Percentiles rank a stretch among this genome's conserved stretches.
Evolutionary conservation across 2,113 vertebrate species (phyloP).

Genomic region (Melanerpes formicivorus): DNA sequence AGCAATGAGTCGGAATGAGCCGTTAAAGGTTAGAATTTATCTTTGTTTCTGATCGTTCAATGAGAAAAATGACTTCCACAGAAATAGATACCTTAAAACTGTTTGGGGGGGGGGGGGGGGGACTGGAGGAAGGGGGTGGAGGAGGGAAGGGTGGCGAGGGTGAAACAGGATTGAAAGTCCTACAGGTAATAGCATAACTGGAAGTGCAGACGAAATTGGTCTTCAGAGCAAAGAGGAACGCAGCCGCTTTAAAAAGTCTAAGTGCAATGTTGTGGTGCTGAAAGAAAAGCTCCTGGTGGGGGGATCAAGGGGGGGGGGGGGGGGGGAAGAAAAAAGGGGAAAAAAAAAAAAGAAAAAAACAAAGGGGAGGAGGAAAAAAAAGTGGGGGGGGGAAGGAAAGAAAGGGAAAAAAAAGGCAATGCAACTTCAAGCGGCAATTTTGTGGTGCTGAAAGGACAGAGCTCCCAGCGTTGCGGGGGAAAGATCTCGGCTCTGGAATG

Average conservation of each 20-base stretch:
- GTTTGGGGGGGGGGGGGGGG: slow-evolving; percentile 45
- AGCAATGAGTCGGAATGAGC: slow-evolving; percentile 89
- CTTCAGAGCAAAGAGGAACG: slow-evolving; percentile 85
- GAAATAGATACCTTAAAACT: slow-evolving; percentile 83
- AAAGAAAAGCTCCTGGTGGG: slow-evolving; percentile 84
- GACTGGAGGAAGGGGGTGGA: too few relatives aligned
- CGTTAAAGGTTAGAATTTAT: slow-evolving; percentile 88
- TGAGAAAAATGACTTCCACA: slow-evolving; percentile 87
- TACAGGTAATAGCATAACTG: slow-evolving; percentile 83
- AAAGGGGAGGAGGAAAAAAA: slow-evolving; percentile 52
- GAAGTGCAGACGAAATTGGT: slow-evolving; percentile 83
- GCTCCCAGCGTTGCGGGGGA: slow-evolving; percentile 83
- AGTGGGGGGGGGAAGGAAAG: slow-evolving; percentile 12
- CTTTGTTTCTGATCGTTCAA: slow-evolving; percentile 86
- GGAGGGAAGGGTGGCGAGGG: slow-evolving; percentile 70
- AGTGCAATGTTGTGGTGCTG: slow-evolving; percentile 85
- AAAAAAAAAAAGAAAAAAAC: not conserved
- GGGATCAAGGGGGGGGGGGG: not conserved
- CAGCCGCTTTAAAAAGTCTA: slow-evolving; percentile 84
- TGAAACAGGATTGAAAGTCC: slow-evolving; percentile 81
- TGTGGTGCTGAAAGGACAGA: slow-evolving; percentile 86
- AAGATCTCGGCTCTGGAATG: slow-evolving; percentile 84
- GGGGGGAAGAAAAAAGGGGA: too few relatives aligned
- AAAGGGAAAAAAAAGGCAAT: slow-evolving; percentile 75
- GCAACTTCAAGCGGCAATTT: slow-evolving; percentile 83